Evolutionary conservation across 2,113 vertebrate genomes (phyloP), one percentile per base, ranked within the genome.

Genomic region (Tinamus guttatus): DNA sequence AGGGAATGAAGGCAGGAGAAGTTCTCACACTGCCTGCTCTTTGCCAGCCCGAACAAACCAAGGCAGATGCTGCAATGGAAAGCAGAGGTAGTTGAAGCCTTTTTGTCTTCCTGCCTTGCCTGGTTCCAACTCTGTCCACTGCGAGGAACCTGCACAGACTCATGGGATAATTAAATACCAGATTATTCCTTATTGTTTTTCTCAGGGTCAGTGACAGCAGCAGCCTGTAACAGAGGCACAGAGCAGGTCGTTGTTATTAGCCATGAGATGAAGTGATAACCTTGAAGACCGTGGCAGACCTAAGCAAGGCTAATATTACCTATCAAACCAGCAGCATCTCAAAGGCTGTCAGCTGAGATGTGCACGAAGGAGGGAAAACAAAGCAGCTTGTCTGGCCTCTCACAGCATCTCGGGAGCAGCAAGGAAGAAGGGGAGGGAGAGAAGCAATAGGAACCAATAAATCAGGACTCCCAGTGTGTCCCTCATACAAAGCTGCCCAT

Each of bases 381-480:
- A 60, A 89, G 27, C 22, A 0, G 0, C 45, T 45, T 0, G 0
- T 30, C 27, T 30, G 49, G 11, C n/a, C 65, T 68, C 28, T 58
- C 73, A 59, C 15, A 40, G 18, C 0, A 0, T 34, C 74, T 32
- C 20, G 25, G 41, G 51, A 58, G 38, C 13, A 30, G 56, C 40
- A 34, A 51, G 59, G 45, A 40, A 51, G 0, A 47, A 63, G 4
- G 2, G 69, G 20, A 91, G 21, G 32, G 34, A 88, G 19, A 38
- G 5, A 58, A 32, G 54, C 16, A 18, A 32, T 27, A 58, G 54
- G 16, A 18, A 58, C 30, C 54, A 32, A 28, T 32, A 28, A 58
- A 56, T 58, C 15, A 30, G 52, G 28, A 28, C 52, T 17, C 28
- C 54, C 34, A 36, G 25, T 13, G 34, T 36, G 34, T 36, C 60